phyloP scores from a whole-genome alignment of 2,888 invertebrate genomes.

The Yponomeuta cagnagella region DNA sequence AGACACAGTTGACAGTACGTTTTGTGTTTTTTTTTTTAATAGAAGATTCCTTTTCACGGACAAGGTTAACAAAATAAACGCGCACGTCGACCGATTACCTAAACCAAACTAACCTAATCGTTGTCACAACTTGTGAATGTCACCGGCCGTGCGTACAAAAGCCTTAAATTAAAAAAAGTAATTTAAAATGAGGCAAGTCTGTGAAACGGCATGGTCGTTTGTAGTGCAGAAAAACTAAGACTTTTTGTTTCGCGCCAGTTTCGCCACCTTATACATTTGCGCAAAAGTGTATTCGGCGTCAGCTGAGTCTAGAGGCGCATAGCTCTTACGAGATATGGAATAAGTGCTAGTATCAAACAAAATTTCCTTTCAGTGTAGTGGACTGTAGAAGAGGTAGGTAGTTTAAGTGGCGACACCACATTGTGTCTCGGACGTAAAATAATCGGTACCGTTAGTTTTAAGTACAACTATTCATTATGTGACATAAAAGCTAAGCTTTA shows the following conservation, averaged over 20 bases:
- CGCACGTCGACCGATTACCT: slow-evolving; percentile 35
- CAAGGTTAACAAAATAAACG: not conserved
- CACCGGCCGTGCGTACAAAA: slow-evolving; percentile 38
- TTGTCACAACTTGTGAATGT: not conserved
- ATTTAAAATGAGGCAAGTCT: slow-evolving; percentile 34
- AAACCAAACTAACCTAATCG: not conserved
- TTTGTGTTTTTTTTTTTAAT: too few species aligned
- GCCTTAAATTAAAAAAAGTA: slow-evolving; percentile 22
- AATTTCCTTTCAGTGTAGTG: too few species aligned
- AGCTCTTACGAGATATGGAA: too few species aligned
- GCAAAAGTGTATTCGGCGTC: not conserved
- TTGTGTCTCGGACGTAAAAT: not conserved
- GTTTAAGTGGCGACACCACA: not conserved
- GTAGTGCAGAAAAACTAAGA: not conserved
- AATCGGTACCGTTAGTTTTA: slow-evolving; percentile 1
- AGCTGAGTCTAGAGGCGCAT: too few species aligned
- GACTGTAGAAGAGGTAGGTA: not conserved
- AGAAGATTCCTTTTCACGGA: too few species aligned
- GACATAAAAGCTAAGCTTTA: not conserved
- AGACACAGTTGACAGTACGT: too few species aligned
- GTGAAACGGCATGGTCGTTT: not conserved
- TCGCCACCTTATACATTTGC: not conserved
- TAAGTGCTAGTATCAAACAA: too few species aligned
- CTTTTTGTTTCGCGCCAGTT: slow-evolving; percentile 5
- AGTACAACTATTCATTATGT: not conserved